phyloP scores from a whole-genome alignment of 2,113 vertebrate genomes.

The Pungitius pungitius region DNA sequence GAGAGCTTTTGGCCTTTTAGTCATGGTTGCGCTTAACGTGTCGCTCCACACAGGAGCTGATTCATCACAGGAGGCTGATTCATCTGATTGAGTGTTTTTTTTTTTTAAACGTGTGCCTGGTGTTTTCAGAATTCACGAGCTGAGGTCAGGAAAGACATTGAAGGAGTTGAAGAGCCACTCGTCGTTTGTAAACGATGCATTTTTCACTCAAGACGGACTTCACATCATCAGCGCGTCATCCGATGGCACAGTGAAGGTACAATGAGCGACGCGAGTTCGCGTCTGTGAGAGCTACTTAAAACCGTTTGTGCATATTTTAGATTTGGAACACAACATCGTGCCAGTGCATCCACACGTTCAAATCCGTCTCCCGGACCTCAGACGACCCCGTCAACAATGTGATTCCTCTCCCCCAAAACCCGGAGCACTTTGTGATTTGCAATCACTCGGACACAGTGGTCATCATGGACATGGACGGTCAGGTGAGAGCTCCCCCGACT shows the following conservation, averaged over 20 bases:
- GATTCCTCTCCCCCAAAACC: constrained; percentile 91
- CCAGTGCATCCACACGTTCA: constrained; percentile 93
- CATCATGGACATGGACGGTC: constrained; percentile 95
- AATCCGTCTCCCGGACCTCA: constrained; percentile 86
- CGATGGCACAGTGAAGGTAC: constrained; percentile 97
- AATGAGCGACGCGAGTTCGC: background rate
- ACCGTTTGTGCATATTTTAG: constrained; percentile 69
- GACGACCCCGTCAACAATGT: constrained; percentile 96
- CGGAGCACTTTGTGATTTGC: constrained; percentile 95
- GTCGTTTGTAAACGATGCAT: constrained; percentile 94
- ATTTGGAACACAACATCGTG: constrained; percentile 95
- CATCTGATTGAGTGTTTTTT: background rate
- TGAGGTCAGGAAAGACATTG: constrained; percentile 94
- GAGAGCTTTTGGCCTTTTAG: constrained; percentile 48
- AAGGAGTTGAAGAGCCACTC: constrained; percentile 94
- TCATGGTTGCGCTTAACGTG: constrained; percentile 50
- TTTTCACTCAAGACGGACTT: constrained; percentile 91
- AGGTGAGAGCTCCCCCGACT: constrained; percentile 78
- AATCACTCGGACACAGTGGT: constrained; percentile 94
- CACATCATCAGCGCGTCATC: constrained; percentile 95
- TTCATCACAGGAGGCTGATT: constrained; percentile 27
- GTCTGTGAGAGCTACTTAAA: background rate
- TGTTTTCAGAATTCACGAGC: constrained; percentile 89
- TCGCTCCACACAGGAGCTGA: constrained; percentile 29
- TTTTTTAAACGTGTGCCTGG: background rate